Conservation (phyloP, 2,113 vertebrate genomes). For the Scytalopus superciliaris region DNA sequence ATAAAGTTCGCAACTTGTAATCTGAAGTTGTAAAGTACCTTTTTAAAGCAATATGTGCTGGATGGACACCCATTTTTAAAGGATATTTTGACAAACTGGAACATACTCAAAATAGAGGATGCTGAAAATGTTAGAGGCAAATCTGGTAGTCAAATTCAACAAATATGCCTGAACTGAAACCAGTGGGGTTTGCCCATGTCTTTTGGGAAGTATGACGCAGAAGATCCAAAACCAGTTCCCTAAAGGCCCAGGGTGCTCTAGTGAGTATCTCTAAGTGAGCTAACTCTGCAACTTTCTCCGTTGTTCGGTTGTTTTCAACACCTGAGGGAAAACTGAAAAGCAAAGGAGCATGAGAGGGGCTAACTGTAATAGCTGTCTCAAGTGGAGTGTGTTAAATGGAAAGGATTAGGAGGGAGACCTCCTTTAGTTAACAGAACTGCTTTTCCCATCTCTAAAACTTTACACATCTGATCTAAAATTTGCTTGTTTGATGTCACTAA, state of each 20-base stretch:
- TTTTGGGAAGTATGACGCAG: slow-evolving; percentile 7
- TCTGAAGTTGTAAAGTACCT: background rate
- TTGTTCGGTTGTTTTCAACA: background rate
- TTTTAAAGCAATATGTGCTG: background rate
- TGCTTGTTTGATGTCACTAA: background rate
- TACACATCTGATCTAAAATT: background rate
- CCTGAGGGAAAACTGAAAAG: background rate
- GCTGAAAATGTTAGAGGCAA: background rate
- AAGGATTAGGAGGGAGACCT: background rate
- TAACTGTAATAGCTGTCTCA: background rate
- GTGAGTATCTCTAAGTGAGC: background rate
- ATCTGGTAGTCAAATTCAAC: background rate
- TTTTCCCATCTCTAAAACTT: background rate
- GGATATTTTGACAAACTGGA: background rate
- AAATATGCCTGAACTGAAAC: slow-evolving; percentile 2
- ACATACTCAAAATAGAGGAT: background rate
- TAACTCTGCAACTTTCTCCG: background rate
- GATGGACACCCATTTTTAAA: background rate
- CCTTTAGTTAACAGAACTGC: background rate
- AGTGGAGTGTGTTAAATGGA: background rate
- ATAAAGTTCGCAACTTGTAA: background rate
- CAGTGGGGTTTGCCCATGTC: background rate
- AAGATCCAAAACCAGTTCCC: background rate
- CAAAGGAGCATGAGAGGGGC: background rate
- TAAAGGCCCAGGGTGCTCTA: background rate